Base-by-base conservation (phyloP, 2,113 vertebrate genomes). In the Pavo muticus region DNA sequence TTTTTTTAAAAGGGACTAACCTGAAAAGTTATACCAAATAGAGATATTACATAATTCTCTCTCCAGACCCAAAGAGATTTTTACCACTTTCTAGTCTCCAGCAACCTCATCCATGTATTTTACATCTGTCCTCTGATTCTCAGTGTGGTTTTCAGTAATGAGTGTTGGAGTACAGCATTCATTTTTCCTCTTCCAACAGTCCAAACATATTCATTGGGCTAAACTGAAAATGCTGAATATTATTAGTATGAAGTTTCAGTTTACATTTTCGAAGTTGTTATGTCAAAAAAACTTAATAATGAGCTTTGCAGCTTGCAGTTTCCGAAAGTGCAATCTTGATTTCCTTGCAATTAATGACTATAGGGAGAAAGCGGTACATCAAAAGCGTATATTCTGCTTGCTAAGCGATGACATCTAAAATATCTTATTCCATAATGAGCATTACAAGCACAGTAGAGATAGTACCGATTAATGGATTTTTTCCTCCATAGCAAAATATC, bases 341-440 rank as follows among this genome's bases (percentile, higher is more conserved):
- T 95, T 94, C 77, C 40, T 79, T 95, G 65, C 75, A 92, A 88
- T 96, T 96, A 95, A 88, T 93, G 64, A 83, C 84, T 72, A 20
- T 47, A 78, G 48, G 74, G 67, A 73, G 71, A 87, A 93, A 90
- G 57, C 48, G 73, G 63, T 94, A 29, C 21, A 95, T 95, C 91
- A 92, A 87, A 93, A 93, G 61, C 59, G 61, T 9, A 25, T 70
- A 86, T 52, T 87, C 87, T 72, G 59, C 87, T 92, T 91, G 73
- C 84, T 86, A 87, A 92, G 69, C 1, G 0, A 47, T 68, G 80
- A 57, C 90, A 90, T 81, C 88, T 95, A 47, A 91, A 95, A 77
- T 88, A 86, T 86, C 63, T 88, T 54, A 54, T 54, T 80, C 90
- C 84, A 37, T 96, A 95, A 96, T 90, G 67, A 94, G 54, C 56